Conservation (phyloP, 2,888 invertebrate species). For the Synanthedon myopaeformis region DNA sequence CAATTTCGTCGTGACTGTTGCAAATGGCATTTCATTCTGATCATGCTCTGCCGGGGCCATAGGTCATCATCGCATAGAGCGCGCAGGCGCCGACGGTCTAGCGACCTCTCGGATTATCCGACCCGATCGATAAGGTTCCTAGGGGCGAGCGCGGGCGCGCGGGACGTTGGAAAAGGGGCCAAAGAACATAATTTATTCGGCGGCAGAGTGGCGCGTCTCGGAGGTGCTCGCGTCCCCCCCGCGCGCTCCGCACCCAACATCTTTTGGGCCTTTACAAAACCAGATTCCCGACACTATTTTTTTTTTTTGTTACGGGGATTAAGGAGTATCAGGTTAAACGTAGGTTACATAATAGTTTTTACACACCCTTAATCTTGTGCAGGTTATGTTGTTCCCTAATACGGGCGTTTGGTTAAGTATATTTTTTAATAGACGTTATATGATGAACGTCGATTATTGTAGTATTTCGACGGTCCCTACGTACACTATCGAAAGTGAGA, state of each 20-base stretch:
- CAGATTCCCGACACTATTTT: slow-evolving; percentile 43
- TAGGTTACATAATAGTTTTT: slow-evolving; percentile 62
- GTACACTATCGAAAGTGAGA: too few species aligned
- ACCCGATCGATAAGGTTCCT: slow-evolving; percentile 52
- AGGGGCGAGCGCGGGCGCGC: slow-evolving; percentile 19
- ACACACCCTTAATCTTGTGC: slow-evolving; percentile 53
- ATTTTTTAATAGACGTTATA: too few species aligned
- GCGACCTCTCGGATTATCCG: slow-evolving; percentile 62
- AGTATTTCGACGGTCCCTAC: too few species aligned
- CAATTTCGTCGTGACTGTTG: slow-evolving; percentile 41
- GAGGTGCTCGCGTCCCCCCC: slow-evolving; percentile 46
- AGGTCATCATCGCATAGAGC: slow-evolving; percentile 36
- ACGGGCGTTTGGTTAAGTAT: too few species aligned
- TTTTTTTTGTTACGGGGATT: slow-evolving; percentile 49
- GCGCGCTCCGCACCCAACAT: slow-evolving; percentile 6
- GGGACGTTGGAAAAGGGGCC: slow-evolving; percentile 25
- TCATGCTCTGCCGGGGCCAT: slow-evolving; percentile 23
- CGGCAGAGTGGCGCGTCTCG: slow-evolving; percentile 64
- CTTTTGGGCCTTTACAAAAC: slow-evolving; percentile 28
- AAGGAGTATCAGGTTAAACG: slow-evolving; percentile 58
- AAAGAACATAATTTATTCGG: slow-evolving; percentile 64
- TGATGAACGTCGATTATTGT: too few species aligned
- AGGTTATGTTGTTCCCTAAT: slow-evolving; percentile 7
- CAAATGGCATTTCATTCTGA: slow-evolving; percentile 42
- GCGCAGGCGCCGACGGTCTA: slow-evolving; percentile 41